These are phyloP conservation scores for Dendrocincla fuliginosa DNA, from an alignment of 2,797 vertebrate genomes.

Conservation along the genomic window DNA sequence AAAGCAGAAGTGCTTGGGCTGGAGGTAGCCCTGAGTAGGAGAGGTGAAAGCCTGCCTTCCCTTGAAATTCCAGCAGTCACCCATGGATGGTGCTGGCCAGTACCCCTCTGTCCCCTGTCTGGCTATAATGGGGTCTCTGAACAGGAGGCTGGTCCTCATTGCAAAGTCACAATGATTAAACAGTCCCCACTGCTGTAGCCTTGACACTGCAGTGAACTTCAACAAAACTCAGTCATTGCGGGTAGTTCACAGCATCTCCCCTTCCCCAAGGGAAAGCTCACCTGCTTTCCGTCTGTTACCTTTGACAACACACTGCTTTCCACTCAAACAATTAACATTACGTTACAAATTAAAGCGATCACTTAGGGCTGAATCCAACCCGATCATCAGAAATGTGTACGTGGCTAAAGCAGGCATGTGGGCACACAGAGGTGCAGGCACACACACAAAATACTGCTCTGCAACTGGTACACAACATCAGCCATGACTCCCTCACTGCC, in stretches of 20 bases:
- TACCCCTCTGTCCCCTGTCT: rapidly evolving
- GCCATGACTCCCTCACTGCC: rapidly evolving
- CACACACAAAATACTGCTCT: not conserved
- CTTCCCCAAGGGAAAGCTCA: not conserved
- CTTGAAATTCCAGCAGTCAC: not conserved
- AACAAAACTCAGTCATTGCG: rapidly evolving
- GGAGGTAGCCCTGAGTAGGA: too few species aligned
- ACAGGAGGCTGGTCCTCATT: rapidly evolving
- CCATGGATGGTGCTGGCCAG: rapidly evolving
- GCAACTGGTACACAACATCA: rapidly evolving
- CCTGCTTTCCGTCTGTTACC: not conserved
- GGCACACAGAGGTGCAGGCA: too few species aligned
- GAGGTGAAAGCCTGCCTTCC: not conserved
- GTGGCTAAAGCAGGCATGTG: not conserved
- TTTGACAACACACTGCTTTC: not conserved
- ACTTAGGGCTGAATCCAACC: not conserved
- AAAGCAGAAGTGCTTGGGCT: not conserved
- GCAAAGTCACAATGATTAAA: not conserved
- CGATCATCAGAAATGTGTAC: not conserved
- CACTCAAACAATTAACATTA: not conserved
- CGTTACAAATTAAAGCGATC: not conserved
- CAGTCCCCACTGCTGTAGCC: rapidly evolving
- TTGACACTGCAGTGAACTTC: not conserved
- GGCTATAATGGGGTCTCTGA: not conserved
- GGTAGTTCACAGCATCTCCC: not conserved